Percentiles rank a stretch among this genome's conserved stretches.
Evolutionary conservation across 2,797 vertebrate species (phyloP).

Genomic region (Phrynocephalus guinanensis): DNA sequence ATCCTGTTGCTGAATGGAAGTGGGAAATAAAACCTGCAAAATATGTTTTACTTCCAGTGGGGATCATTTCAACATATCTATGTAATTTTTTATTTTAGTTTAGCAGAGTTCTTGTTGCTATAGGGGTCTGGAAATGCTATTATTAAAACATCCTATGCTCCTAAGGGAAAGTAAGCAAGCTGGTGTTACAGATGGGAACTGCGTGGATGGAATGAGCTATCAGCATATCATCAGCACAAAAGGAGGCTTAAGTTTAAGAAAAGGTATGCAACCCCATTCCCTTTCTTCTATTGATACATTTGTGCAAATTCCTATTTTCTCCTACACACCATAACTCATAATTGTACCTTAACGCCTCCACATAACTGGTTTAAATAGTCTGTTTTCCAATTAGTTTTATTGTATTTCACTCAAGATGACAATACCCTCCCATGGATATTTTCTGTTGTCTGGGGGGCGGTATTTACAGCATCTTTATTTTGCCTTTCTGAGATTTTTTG

Average conservation of each 20-base stretch:
- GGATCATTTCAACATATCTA: conserved; percentile 64
- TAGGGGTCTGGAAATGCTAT: conserved; percentile 62
- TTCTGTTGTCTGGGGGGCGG: neutral
- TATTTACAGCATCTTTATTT: no score
- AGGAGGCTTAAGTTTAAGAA: conserved; percentile 44
- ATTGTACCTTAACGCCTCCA: neutral
- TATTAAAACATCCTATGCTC: conserved; percentile 74
- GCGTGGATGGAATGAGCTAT: conserved; percentile 60
- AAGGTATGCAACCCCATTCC: conserved; percentile 23
- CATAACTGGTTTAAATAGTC: neutral
- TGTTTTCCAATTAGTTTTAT: neutral
- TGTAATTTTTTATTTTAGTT: conserved; percentile 58
- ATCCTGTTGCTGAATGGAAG: conserved; percentile 64
- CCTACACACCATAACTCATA: conserved; percentile 21
- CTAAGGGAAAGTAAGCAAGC: conserved; percentile 73
- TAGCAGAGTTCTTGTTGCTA: conserved; percentile 64
- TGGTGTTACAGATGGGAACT: conserved; percentile 73
- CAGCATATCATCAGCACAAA: conserved; percentile 29
- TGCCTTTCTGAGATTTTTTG: neutral
- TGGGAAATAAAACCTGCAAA: conserved; percentile 62
- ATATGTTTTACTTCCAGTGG: conserved; percentile 67
- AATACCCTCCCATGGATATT: neutral
- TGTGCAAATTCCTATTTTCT: conserved; percentile 10
- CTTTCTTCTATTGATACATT: conserved; percentile 24
- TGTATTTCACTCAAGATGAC: conserved; percentile 3